Conservation (phyloP, 2,113 vertebrate species). For the Scolopax mira region DNA sequence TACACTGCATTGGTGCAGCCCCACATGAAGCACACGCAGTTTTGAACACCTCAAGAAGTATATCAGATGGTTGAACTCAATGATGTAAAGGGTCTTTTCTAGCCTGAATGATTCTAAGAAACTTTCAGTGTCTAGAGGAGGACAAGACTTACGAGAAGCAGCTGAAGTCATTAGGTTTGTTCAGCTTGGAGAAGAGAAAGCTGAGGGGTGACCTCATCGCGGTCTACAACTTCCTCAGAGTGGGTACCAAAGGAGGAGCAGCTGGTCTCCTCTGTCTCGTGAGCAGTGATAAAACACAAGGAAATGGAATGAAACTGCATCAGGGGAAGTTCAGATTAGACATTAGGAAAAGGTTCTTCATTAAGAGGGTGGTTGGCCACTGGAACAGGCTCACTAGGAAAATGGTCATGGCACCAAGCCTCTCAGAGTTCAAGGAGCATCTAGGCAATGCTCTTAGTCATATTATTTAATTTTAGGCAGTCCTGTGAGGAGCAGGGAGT, state of each 20-base stretch:
- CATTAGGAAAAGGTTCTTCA: not conserved
- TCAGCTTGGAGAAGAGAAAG: not conserved
- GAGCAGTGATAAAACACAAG: not conserved
- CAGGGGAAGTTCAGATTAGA: not conserved
- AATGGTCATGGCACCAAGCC: not conserved
- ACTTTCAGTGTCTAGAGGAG: not conserved
- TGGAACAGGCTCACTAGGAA: not conserved
- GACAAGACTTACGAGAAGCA: not conserved
- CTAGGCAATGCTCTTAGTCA: not conserved
- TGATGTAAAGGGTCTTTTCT: not conserved
- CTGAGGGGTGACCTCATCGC: not conserved
- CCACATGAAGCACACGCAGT: not conserved
- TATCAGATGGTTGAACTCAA: not conserved
- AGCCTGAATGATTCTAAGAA: not conserved
- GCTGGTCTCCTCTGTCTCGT: not conserved
- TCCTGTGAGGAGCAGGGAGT: not conserved
- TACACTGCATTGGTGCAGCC: not conserved
- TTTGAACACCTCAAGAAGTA: not conserved
- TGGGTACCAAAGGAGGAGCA: rapidly evolving
- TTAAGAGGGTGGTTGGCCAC: not conserved
- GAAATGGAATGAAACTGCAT: not conserved
- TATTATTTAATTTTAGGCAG: not conserved
- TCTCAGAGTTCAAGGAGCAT: not conserved
- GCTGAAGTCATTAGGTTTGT: not conserved
- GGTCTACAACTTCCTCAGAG: not conserved